A percentile compares a stretch with the other conserved stretches of the same genome.
Conservation (phyloP, 2,888 invertebrate species). For the Apamea monoglypha region DNA sequence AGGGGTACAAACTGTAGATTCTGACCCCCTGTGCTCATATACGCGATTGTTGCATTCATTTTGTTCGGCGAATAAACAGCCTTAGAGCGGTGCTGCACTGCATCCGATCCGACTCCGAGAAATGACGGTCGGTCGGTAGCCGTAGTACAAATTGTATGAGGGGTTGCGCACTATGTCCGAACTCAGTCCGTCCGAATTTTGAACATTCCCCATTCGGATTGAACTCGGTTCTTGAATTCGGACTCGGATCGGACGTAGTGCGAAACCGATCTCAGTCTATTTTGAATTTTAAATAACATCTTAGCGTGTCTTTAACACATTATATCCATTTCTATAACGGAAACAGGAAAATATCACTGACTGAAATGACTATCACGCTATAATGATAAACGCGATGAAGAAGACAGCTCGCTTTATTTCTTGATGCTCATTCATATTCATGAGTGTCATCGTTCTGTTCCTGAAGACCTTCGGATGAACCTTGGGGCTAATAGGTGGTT, state of each 20-base stretch:
- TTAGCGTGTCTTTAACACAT: neutral
- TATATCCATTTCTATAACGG: conserved; percentile 6
- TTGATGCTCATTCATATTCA: conserved; percentile 63
- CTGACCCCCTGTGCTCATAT: neutral
- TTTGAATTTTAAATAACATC: neutral
- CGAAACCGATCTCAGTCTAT: too few relatives aligned
- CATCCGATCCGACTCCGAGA: too few relatives aligned
- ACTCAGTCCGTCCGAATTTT: too few relatives aligned
- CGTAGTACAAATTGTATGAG: too few relatives aligned
- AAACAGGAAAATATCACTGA: conserved; percentile 41
- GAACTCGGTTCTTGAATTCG: too few relatives aligned
- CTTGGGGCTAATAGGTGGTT: conserved; percentile 62
- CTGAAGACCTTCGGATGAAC: conserved; percentile 60
- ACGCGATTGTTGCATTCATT: neutral
- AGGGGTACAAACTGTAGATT: too few relatives aligned
- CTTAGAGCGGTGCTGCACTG: too few relatives aligned
- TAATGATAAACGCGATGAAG: conserved; percentile 46
- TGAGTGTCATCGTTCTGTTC: conserved; percentile 55
- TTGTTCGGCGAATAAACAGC: neutral
- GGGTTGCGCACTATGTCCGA: too few relatives aligned
- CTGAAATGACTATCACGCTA: conserved; percentile 10
- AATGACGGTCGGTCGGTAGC: too few relatives aligned
- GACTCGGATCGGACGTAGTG: too few relatives aligned
- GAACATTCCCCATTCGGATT: too few relatives aligned
- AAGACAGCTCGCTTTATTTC: conserved; percentile 42